These are phyloP conservation scores for Cantharis rufa DNA, from an alignment of 2,888 invertebrate genomes.

Conservation along the genomic window DNA sequence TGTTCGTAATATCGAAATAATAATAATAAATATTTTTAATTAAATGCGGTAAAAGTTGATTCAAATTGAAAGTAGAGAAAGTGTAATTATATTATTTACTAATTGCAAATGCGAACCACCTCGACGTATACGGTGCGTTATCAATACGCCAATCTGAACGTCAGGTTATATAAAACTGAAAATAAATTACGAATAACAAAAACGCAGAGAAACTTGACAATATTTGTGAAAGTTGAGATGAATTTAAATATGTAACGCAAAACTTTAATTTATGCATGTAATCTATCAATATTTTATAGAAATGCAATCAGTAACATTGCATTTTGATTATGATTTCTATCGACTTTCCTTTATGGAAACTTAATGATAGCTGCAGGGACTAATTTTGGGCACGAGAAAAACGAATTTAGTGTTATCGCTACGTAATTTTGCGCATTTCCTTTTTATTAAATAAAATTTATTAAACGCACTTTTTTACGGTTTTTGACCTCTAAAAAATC, in stretches of 20 bases:
- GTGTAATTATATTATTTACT: neutral
- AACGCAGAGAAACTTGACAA: neutral
- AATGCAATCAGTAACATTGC: neutral
- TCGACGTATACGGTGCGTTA: neutral
- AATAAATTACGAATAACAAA: neutral
- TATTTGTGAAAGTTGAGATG: neutral
- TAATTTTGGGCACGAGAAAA: neutral
- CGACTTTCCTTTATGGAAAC: neutral
- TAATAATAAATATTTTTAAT: neutral
- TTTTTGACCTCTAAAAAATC: neutral
- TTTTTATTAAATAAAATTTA: neutral
- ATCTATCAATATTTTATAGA: neutral
- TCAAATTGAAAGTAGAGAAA: neutral
- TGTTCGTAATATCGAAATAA: neutral
- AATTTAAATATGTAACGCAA: neutral
- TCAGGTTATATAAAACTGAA: neutral
- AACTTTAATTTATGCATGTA: neutral
- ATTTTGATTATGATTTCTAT: neutral
- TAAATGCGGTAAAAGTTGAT: neutral
- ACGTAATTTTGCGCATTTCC: neutral
- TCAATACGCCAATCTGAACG: neutral
- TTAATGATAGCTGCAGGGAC: neutral
- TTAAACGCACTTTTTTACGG: neutral
- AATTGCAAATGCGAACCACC: neutral
- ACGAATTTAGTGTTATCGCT: neutral